These are phyloP conservation scores for Potorous gilbertii DNA, from an alignment of 2,797 vertebrate species.

Conservation along the genomic window DNA sequence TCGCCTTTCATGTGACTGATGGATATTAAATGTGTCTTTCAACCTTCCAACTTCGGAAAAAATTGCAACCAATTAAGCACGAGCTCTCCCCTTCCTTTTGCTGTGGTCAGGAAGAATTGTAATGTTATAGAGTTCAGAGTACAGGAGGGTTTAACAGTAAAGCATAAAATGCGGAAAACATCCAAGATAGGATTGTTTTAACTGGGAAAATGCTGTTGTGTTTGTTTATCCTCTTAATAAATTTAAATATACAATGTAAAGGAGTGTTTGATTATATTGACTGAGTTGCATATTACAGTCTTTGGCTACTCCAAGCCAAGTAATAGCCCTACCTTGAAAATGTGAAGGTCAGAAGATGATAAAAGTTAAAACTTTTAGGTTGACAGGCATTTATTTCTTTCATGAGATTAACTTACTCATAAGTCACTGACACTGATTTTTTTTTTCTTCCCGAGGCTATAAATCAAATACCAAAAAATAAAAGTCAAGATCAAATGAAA, in stretches of 20 bases:
- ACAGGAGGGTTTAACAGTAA: slow-evolving; percentile 68
- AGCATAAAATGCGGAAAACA: slow-evolving; percentile 64
- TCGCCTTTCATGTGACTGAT: background rate
- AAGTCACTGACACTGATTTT: slow-evolving; percentile 62
- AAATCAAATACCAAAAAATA: slow-evolving; percentile 44
- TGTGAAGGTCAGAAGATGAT: slow-evolving; percentile 61
- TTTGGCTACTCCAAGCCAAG: slow-evolving; percentile 51
- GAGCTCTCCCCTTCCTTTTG: slow-evolving; percentile 17
- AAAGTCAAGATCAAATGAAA: slow-evolving; percentile 56
- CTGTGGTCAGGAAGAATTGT: slow-evolving; percentile 11
- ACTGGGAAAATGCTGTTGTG: slow-evolving; percentile 52
- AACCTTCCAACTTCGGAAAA: background rate
- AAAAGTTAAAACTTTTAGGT: slow-evolving; percentile 70
- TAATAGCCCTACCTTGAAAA: slow-evolving; percentile 77
- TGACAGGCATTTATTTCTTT: slow-evolving; percentile 73
- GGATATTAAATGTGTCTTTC: background rate
- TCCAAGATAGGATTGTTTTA: slow-evolving; percentile 59
- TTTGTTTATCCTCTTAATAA: slow-evolving; percentile 74
- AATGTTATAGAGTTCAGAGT: slow-evolving; percentile 27
- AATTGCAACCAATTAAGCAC: slow-evolving; percentile 27
- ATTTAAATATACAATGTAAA: slow-evolving; percentile 70
- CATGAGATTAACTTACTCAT: slow-evolving; percentile 43
- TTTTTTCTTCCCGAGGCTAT: slow-evolving; percentile 63
- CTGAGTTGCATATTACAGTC: slow-evolving; percentile 62
- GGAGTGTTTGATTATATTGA: slow-evolving; percentile 69